Evolutionary conservation across 2,113 vertebrate genomes (phyloP), one percentile per base, ranked within the genome.

Genomic region (Poeciliopsis turrubarensis): DNA sequence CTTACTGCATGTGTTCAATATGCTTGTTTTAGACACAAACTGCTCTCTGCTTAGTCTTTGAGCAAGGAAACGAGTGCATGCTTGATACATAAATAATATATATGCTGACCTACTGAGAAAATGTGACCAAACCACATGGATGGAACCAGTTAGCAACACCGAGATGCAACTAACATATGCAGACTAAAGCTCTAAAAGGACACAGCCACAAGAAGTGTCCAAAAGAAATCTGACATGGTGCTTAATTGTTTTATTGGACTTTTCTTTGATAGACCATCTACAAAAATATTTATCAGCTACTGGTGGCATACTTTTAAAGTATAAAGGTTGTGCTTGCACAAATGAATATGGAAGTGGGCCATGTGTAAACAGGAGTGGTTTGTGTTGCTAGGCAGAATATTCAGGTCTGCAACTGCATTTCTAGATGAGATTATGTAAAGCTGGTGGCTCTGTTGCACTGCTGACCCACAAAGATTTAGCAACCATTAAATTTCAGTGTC

Each of bases 341-440:
- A 63, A 74, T 84, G 51, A 84, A 66, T 75, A 39, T 78, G 11
- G 75, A 91, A 82, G 30, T 84, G 68, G 80, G 79, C 70, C 78
- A 84, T n/a, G 5, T 19, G 54, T 37, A 81, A 4, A 34, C 34
- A 22, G 51, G 30, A 1, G 57, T 54, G 67, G 30, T 77, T 63
- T 62, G 51, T 87, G 89, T 91, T 91, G 80, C 91, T 63, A 76
- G 80, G 91, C 81, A 88, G 86, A 87, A 77, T 66, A 67, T 79
- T 34, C 57, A 47, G 60, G 14, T 37, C 73, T 69, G 13, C 54
- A 72, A 73, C 75, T 78, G 66, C 32, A 77, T 60, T 17, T 22
- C 22, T 30, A 25, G 19, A 65, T 79, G 66, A 75, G 73, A 78
- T 70, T 68, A 61, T 65, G 57, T 80, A 47, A 88, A n/a, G 30